Conservation (phyloP, 2,797 vertebrate genomes). For the Danio choprae region DNA sequence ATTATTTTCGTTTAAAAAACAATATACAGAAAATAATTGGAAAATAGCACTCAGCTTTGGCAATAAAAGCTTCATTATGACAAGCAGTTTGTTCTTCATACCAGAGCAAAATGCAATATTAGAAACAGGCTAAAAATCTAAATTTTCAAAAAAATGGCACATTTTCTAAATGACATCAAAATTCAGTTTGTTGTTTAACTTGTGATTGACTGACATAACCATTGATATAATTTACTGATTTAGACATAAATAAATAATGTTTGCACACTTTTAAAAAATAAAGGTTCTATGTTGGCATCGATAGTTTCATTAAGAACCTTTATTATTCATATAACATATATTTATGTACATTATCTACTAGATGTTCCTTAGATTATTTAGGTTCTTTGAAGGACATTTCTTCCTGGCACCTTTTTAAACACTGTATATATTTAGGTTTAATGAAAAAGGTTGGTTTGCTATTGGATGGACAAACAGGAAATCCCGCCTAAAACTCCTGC, state of each 20-base stretch:
- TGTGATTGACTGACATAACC: neutral
- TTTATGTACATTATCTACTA: no score
- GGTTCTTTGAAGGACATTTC: no score
- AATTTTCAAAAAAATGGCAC: neutral
- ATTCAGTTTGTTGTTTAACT: neutral
- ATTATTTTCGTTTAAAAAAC: constrained; percentile 1
- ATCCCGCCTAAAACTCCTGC: neutral
- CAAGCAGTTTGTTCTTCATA: neutral
- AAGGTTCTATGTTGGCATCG: no score
- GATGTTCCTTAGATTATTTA: no score
- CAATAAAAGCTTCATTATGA: neutral
- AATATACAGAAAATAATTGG: neutral
- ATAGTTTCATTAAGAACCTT: no score
- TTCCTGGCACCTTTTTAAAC: no score
- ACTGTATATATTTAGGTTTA: no score
- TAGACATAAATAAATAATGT: no score
- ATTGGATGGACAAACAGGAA: constrained; percentile 4
- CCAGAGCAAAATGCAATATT: neutral
- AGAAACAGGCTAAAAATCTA: neutral
- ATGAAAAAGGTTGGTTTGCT: neutral
- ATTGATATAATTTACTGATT: no score
- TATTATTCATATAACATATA: no score
- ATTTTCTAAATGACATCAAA: neutral
- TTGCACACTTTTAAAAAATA: no score
- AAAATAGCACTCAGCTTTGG: neutral